Conservation (phyloP, 2,113 vertebrate species). For the rat (Rattus norvegicus) region DNA sequence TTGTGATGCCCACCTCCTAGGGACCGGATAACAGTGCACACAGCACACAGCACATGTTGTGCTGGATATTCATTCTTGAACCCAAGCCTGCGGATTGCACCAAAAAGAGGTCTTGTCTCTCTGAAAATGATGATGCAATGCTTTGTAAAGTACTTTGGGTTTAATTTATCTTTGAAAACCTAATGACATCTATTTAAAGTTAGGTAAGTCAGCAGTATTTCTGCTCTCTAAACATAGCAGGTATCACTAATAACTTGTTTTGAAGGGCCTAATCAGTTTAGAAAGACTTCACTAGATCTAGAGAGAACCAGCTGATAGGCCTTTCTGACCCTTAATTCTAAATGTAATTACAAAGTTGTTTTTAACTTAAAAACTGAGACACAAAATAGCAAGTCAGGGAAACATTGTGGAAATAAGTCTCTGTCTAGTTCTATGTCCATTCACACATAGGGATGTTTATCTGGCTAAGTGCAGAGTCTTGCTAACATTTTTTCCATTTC, state of each 20-base stretch:
- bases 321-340: slow-evolving; percentile 50
- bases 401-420: slow-evolving; percentile 12
- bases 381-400: slow-evolving; percentile 7
- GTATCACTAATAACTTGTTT: slow-evolving; percentile 43
- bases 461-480: slow-evolving; percentile 63
- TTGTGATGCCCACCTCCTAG: background rate
- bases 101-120: background rate
- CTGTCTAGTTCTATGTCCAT: background rate
- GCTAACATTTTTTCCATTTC: slow-evolving; percentile 59
- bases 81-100: background rate
- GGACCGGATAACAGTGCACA: background rate
- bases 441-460: slow-evolving; percentile 51
- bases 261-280: slow-evolving; percentile 34
- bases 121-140: slow-evolving; percentile 36
- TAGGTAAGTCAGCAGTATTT: background rate
- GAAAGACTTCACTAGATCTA: slow-evolving; percentile 50
- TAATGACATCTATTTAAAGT: slow-evolving; percentile 33
- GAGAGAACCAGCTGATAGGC: background rate
- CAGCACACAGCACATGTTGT: background rate
- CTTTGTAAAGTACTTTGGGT: slow-evolving; percentile 18
- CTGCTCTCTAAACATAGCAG: background rate
- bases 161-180: slow-evolving; percentile 49
- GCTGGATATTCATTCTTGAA: background rate
- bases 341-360: slow-evolving; percentile 43
- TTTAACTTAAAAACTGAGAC: slow-evolving; percentile 51